These are phyloP conservation scores for Otus sunia DNA, from an alignment of 2,113 vertebrate genomes.

Conservation along the genomic window DNA sequence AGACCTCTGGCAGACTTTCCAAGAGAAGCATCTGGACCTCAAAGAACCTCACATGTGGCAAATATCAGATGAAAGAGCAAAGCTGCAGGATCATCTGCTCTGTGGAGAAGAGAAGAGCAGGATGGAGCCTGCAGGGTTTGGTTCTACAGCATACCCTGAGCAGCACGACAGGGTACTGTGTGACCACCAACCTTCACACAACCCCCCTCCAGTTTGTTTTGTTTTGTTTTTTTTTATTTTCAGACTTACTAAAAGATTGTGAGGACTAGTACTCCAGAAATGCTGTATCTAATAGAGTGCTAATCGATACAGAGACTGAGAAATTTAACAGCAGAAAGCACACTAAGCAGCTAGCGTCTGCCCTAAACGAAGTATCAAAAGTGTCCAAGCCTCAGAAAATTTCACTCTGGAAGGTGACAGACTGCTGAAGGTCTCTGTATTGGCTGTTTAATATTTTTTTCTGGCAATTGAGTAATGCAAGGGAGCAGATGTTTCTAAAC, in stretches of 20 bases:
- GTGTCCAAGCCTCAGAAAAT: background rate
- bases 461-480: background rate
- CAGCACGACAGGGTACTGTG: background rate
- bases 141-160: background rate
- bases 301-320: background rate
- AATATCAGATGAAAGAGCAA: background rate
- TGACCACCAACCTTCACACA: background rate
- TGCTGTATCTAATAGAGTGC: no score
- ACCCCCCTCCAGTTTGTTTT: no score
- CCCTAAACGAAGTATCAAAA: background rate
- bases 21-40: background rate
- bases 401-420: background rate
- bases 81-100: conserved; percentile 12
- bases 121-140: background rate
- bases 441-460: background rate
- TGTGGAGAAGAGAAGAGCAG: background rate
- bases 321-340: background rate
- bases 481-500: background rate
- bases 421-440: background rate
- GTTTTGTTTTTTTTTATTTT: background rate
- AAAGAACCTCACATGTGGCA: background rate
- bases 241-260: background rate
- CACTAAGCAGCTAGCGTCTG: background rate
- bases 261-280: background rate
- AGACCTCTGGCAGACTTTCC: background rate